Base-by-base conservation (phyloP, 1,140 invertebrate species). In the Rhyacophila brunnea region DNA sequence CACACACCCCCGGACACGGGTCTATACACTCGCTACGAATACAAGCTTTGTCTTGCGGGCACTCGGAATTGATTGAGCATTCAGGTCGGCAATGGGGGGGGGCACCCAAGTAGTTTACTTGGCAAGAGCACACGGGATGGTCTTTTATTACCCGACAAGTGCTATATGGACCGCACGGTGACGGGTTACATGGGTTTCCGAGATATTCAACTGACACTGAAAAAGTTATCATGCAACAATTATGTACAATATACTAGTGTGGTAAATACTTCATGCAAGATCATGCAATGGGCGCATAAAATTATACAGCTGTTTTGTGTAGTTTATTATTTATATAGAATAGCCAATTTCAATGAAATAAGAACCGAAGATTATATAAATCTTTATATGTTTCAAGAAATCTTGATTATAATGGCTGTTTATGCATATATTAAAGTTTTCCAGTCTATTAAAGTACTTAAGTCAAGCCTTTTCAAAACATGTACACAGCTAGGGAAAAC, bases 1-100 rank as follows among this genome's bases (percentile, higher is more conserved):
- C 88, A 69, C 89, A 91, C 0, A 87, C 81, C 47, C 86, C 87
- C 0, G 79, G 74, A 67, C 90, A 93, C 13, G 89, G 89, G 71
- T 91, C 85, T 10, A 84, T 74, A 66, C 90, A 92, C 65, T 81
- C 85, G 50, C 81, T 82, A 66, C 87, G 86, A 6, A 87, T 76
- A 67, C 91, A 93, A 52, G 87, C 86, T 48, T 82, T 83, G 65
- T 88, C 83, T 65, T 80, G 76, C 0, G 84, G 67, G 36, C 88
- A 91, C 66, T 91, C 88, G 10, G 76, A 82, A 68, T 88, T 88
- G 49, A 84, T 79, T 1, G 86, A 71, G 69, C 87, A 90, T 69
- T 89, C 86, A 15, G 86, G 83, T 59, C 82, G 75, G 74, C 87
- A 90, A 50, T 81, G 71, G 50, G 87, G 88, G n/a, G 86, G 81